Conservation (phyloP, 2,888 invertebrate genomes). For the Heterodera filipjevi region DNA sequence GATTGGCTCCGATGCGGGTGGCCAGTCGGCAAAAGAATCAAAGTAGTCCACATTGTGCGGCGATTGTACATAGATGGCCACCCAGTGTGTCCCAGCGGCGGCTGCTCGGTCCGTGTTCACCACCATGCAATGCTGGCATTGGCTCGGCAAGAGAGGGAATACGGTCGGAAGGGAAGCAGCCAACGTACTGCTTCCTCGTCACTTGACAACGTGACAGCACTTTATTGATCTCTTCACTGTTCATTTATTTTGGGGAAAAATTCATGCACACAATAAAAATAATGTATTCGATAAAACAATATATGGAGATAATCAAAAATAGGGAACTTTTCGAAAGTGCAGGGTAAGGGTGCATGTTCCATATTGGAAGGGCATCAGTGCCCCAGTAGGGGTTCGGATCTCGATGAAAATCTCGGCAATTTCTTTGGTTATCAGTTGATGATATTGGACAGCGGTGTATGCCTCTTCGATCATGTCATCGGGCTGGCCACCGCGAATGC, state of each 20-base stretch:
- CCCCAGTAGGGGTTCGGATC: conserved; percentile 23
- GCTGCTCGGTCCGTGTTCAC: conserved; percentile 20
- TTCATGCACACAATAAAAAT: background rate
- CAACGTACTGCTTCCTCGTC: conserved; percentile 1
- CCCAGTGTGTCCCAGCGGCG: conserved; percentile 26
- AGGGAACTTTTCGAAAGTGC: conserved; percentile 1
- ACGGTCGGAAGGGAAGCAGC: conserved; percentile 24
- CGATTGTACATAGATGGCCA: conserved; percentile 23
- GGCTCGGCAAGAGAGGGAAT: conserved; percentile 12
- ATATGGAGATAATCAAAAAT: background rate
- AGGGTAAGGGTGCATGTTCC: conserved; percentile 26
- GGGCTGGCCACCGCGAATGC: conserved; percentile 14
- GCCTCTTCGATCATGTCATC: conserved; percentile 31
- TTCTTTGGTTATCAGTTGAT: conserved; percentile 20
- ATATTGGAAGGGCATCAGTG: conserved; percentile 24
- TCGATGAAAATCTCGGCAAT: conserved; percentile 29
- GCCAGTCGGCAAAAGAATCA: conserved; percentile 32
- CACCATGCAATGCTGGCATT: conserved; percentile 11
- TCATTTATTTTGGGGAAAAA: no score
- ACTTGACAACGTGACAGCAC: background rate
- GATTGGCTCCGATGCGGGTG: background rate
- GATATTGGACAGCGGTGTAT: conserved; percentile 29
- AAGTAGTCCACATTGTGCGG: conserved; percentile 22
- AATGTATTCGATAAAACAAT: background rate
- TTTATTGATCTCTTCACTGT: conserved; percentile 11